These are phyloP conservation scores for Ceyx cyanopectus DNA, from an alignment of 2,113 vertebrate species.

Conservation along the genomic window DNA sequence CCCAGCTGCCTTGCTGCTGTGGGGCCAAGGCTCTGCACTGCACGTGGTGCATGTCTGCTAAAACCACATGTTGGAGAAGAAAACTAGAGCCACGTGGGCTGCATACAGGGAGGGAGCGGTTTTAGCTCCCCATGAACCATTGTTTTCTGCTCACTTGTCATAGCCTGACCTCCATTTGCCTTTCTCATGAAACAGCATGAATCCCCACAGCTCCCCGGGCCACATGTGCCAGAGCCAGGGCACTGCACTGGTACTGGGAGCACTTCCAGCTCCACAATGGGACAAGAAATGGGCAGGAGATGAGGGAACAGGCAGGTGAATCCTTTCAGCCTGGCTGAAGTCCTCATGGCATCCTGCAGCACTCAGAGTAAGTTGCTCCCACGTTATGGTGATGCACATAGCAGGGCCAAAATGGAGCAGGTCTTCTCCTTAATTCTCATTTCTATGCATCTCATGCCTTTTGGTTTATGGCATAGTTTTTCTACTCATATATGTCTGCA, in stretches of 20 bases:
- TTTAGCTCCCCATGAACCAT: neutral
- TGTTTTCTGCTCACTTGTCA: neutral
- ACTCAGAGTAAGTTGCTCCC: neutral
- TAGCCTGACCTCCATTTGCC: neutral
- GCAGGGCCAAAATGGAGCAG: neutral
- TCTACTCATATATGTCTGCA: neutral
- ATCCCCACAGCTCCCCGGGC: neutral
- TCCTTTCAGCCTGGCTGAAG: neutral
- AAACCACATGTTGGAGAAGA: neutral
- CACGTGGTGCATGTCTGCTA: neutral
- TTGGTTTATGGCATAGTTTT: neutral
- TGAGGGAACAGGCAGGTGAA: rapidly evolving
- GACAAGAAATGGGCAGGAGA: neutral
- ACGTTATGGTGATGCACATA: neutral
- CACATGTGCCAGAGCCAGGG: rapidly evolving
- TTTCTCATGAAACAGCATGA: neutral
- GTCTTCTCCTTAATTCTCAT: neutral
- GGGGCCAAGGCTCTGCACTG: neutral
- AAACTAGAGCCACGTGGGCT: neutral
- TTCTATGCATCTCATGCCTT: neutral
- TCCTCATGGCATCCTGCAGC: neutral
- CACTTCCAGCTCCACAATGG: neutral
- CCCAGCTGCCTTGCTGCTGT: neutral
- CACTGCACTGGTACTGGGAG: neutral
- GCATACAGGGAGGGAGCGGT: rapidly evolving